Evolutionary conservation across 2,113 vertebrate genomes (phyloP).

Genomic region (Alosa alosa): DNA sequence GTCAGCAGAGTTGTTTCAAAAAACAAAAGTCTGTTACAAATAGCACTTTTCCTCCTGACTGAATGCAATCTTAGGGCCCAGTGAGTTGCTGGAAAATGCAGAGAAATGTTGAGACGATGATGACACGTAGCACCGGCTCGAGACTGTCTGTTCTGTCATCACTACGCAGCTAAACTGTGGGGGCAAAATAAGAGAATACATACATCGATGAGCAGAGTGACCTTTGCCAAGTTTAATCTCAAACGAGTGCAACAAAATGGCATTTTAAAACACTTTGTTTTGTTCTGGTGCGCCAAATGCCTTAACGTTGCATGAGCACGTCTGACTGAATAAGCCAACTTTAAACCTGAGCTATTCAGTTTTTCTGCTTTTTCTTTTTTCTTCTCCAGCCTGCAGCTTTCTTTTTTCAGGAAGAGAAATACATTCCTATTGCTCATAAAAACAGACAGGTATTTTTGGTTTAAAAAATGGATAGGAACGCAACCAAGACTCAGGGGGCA

Average conservation of each 20-base stretch:
- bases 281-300: neutral
- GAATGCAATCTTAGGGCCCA: slow-evolving; percentile 16
- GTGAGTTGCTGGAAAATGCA: slow-evolving; percentile 8
- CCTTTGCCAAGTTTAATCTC: slow-evolving; percentile 31
- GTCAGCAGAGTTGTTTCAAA: neutral
- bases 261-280: slow-evolving; percentile 27
- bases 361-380: neutral
- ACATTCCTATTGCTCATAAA: neutral
- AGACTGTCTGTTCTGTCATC: slow-evolving; percentile 19
- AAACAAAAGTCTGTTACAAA: slow-evolving; percentile 2
- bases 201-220: slow-evolving; percentile 30
- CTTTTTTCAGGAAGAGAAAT: neutral
- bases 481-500: neutral
- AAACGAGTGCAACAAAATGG: slow-evolving; percentile 24
- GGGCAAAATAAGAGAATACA: slow-evolving; percentile 2
- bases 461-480: slow-evolving; percentile 9
- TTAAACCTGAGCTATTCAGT: neutral
- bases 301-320: neutral
- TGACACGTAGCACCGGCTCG: slow-evolving; percentile 17
- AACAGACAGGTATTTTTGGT: slow-evolving; percentile 15
- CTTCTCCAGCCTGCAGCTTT: neutral
- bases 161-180: neutral
- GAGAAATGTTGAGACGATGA: neutral
- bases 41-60: slow-evolving; percentile 23
- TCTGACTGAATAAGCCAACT: neutral